Base-by-base conservation (phyloP, 2,113 vertebrate genomes). In the Entosphenus tridentatus region DNA sequence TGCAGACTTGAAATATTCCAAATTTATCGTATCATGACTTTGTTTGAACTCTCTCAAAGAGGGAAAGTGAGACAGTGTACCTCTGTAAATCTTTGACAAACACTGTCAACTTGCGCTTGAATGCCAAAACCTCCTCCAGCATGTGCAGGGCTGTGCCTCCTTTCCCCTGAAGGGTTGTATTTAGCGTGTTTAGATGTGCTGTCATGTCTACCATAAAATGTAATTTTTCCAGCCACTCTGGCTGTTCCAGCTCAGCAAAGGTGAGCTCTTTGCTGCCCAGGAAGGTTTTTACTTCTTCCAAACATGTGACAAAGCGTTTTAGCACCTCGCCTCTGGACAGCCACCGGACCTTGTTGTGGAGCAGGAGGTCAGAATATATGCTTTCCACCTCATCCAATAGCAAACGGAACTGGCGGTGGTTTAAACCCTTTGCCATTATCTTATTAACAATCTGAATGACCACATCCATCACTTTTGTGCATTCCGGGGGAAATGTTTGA, bases 191-290 rank as follows among this genome's bases (percentile, higher is more conserved):
- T 3, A 75, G 16, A 56, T 78, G 73, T 4, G 1, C 12, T 74
- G 73, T 76, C 74, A 73, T 76, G 56, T 77, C 76, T 12, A 76
- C 71, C 71, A 74, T 73, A 68, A 77, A 76, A 72, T 71, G 21
- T 2, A 71, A 54, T 56, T 77, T 75, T 69, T 73, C 70, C 57
- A 72, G 72, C 71, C 75, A 76, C 9, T 71, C 57, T 55, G 67
- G 68, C 2, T 75, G 18, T 74, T 73, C 68, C 67, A 75, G 72
- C 7, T 75, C 17, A 7, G 73, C 71, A 72, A 18, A 74, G 12
- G 12, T 67, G 55, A 75, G 75, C 3, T 70, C 72, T 75, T 77
- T 75, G 67, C 72, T 74, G 39, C 16, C 10, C 69, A 74, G 2
- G 68, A 77, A 78, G 3, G 68, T 71, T 72, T 77, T 75, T 70